phyloP scores from a whole-genome alignment of 1,140 invertebrate genomes.

The Gryon sp. region DNA sequence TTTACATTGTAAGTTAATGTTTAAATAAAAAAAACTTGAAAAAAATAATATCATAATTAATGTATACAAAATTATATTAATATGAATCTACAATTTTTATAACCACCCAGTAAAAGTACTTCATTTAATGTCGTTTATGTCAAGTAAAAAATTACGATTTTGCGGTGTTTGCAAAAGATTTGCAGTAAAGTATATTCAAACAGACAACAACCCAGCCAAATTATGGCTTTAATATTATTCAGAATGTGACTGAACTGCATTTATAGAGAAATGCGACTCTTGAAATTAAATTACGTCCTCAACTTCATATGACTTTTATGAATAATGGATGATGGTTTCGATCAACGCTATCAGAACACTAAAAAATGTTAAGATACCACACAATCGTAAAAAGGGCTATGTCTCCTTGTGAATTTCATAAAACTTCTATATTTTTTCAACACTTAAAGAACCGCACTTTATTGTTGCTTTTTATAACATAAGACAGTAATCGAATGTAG shows the following conservation, averaged over 20 bases:
- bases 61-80: no score
- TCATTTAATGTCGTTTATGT: slow-evolving; percentile 5
- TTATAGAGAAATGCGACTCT: slow-evolving; percentile 45
- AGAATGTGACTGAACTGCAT: slow-evolving; percentile 34
- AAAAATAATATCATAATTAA: no score
- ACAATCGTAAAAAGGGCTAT: slow-evolving; percentile 55
- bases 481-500: slow-evolving; percentile 24
- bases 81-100: no score
- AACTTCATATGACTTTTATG: slow-evolving; percentile 52
- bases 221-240: slow-evolving; percentile 45
- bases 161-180: slow-evolving; percentile 31
- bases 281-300: slow-evolving; percentile 50
- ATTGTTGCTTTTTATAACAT: slow-evolving; percentile 25
- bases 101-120: no score
- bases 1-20: no score
- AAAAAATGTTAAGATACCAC: slow-evolving; percentile 44
- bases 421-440: slow-evolving; percentile 32
- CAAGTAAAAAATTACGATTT: slow-evolving; percentile 2
- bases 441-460: slow-evolving; percentile 25
- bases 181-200: slow-evolving; percentile 10
- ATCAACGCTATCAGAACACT: slow-evolving; percentile 38
- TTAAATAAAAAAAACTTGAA: no score
- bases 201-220: slow-evolving; percentile 23
- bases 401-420: no score
- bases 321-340: slow-evolving; percentile 56